Percentiles rank a stretch among this genome's conserved stretches.
Evolutionary conservation across 2,797 vertebrate genomes (phyloP).

Genomic region (Pipistrellus pygmaeus): DNA sequence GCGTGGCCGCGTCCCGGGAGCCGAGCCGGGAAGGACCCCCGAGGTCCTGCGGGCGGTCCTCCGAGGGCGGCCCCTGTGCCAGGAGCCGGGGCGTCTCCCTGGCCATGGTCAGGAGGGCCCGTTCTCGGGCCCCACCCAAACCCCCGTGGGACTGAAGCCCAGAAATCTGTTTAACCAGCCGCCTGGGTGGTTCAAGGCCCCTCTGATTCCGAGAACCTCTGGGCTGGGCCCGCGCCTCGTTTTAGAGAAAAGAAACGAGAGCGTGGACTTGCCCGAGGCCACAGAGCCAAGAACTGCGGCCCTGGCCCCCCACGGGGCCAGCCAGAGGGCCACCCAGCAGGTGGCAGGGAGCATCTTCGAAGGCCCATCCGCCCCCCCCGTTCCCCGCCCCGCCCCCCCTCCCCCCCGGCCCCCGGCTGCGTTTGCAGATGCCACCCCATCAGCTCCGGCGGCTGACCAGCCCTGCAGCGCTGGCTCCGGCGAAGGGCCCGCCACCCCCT

Average conservation of each 20-base stretch:
- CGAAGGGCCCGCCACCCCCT: background rate
- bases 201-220: background rate
- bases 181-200: background rate
- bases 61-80: background rate
- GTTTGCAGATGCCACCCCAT: too few species aligned
- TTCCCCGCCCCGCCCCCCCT: background rate
- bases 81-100: background rate
- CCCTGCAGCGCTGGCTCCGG: background rate
- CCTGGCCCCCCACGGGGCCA: background rate
- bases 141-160: background rate
- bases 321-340: background rate
- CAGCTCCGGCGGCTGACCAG: rapidly evolving
- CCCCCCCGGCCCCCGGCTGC: background rate
- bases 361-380: background rate
- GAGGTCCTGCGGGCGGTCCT: background rate
- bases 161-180: background rate
- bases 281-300: background rate
- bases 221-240: background rate
- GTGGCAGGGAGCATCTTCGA: too few species aligned
- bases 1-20: background rate
- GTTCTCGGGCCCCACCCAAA: background rate
- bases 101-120: background rate
- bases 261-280: background rate
- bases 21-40: background rate
- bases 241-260: background rate